Evolutionary conservation across 2,797 vertebrate species (phyloP).

Genomic region (Vultur gryphus): DNA sequence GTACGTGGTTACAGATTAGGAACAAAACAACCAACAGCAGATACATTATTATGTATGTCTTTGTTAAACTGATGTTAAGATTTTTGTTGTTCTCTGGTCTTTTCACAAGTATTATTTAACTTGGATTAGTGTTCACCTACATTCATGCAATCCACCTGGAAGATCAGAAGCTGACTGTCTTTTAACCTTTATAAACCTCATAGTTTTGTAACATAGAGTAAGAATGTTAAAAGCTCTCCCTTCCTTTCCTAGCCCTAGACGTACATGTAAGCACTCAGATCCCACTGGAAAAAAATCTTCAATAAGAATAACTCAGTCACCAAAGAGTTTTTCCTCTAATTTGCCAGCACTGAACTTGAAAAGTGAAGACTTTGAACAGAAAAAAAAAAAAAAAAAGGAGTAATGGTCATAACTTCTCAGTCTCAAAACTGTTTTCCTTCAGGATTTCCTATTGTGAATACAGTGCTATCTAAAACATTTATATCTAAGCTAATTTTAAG

Average conservation of each 20-base stretch:
- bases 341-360: not conserved
- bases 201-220: not conserved
- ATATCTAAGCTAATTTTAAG: not conserved
- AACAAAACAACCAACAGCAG: not conserved
- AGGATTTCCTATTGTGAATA: not conserved
- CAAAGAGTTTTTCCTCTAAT: not conserved
- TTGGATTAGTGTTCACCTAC: not conserved
- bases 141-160: not conserved
- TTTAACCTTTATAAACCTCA: not conserved
- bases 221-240: not conserved
- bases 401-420: not conserved
- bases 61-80: not conserved
- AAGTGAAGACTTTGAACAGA: not conserved
- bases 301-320: not conserved
- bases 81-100: not conserved
- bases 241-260: not conserved
- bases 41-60: not conserved
- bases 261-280: not conserved
- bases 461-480: not conserved
- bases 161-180: not conserved
- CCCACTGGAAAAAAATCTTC: not conserved
- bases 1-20: not conserved
- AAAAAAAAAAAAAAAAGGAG: not conserved
- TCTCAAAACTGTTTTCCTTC: not conserved
- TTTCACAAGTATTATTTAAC: not conserved